Conservation (phyloP, 1,140 invertebrate species). For the honey bee (Apis mellifera) region DNA sequence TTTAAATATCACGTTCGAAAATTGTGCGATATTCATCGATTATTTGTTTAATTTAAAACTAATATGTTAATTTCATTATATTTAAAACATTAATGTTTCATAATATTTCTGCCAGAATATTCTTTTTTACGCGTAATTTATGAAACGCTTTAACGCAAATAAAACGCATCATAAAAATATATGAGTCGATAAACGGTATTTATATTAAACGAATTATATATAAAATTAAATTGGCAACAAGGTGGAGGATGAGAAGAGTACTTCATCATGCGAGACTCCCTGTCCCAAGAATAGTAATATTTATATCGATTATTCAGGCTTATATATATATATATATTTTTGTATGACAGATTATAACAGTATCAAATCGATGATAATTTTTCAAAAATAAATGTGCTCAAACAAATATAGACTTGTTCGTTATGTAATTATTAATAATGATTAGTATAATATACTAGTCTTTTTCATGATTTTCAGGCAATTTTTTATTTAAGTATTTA, state of each 20-base stretch:
- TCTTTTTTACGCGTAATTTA: slow-evolving; percentile 8
- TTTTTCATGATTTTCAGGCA: too few species aligned
- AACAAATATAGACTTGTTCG: too few species aligned
- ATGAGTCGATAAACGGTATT: slow-evolving; percentile 14
- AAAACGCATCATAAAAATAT: slow-evolving; percentile 24
- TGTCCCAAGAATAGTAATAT: not conserved
- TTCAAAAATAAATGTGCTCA: too few species aligned
- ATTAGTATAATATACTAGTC: too few species aligned
- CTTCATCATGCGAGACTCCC: not conserved
- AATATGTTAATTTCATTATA: too few species aligned
- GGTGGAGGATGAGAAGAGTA: not conserved
- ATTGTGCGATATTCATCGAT: not conserved
- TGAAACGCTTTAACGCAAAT: slow-evolving; percentile 4
- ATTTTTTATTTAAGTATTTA: too few species aligned
- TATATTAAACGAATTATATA: slow-evolving; percentile 4
- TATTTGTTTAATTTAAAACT: not conserved
- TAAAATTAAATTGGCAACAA: slow-evolving; percentile 33
- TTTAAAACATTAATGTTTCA: not conserved
- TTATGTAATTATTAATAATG: too few species aligned
- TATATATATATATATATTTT: too few species aligned
- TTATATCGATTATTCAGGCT: too few species aligned
- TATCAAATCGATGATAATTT: too few species aligned
- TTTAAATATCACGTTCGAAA: not conserved
- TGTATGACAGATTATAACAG: too few species aligned
- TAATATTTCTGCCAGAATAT: not conserved